Conservation (phyloP, 2,888 invertebrate genomes). For the Pogonocherus hispidulus region DNA sequence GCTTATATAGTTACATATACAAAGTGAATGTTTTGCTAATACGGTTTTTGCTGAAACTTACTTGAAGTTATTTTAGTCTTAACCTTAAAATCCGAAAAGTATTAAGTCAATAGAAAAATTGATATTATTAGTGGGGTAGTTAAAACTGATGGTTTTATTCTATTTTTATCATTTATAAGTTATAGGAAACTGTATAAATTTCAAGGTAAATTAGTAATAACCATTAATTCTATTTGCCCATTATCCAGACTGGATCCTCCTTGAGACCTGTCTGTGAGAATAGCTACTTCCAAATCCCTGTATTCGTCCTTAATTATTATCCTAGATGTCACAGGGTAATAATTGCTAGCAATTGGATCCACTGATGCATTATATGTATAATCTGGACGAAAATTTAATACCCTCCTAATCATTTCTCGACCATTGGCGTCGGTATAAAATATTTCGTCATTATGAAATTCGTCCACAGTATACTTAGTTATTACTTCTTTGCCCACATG, state of each 20-base stretch:
- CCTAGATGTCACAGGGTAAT: slow-evolving; percentile 81
- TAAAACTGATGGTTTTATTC: too few species aligned
- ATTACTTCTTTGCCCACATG: slow-evolving; percentile 77
- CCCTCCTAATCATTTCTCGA: slow-evolving; percentile 76
- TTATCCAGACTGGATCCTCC: slow-evolving; percentile 74
- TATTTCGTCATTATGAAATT: slow-evolving; percentile 51
- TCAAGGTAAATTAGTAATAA: too few species aligned
- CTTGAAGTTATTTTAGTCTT: too few species aligned
- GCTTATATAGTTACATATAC: too few species aligned
- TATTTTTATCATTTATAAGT: too few species aligned
- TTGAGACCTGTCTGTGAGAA: slow-evolving; percentile 75
- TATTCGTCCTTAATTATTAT: slow-evolving; percentile 72
- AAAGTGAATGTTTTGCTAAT: too few species aligned
- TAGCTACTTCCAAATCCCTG: slow-evolving; percentile 67
- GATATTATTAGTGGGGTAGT: too few species aligned
- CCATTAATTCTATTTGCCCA: slow-evolving; percentile 76
- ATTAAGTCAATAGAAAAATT: too few species aligned
- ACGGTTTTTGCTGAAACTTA: too few species aligned
- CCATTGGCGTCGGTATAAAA: slow-evolving; percentile 89
- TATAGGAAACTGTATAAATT: too few species aligned
- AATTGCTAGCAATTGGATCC: slow-evolving; percentile 78
- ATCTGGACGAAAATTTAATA: slow-evolving; percentile 72
- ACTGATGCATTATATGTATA: slow-evolving; percentile 68
- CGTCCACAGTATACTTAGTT: slow-evolving; percentile 57
- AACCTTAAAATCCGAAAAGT: too few species aligned